Conservation (phyloP, 2,888 invertebrate genomes). For the Eretmocerus hayati region DNA sequence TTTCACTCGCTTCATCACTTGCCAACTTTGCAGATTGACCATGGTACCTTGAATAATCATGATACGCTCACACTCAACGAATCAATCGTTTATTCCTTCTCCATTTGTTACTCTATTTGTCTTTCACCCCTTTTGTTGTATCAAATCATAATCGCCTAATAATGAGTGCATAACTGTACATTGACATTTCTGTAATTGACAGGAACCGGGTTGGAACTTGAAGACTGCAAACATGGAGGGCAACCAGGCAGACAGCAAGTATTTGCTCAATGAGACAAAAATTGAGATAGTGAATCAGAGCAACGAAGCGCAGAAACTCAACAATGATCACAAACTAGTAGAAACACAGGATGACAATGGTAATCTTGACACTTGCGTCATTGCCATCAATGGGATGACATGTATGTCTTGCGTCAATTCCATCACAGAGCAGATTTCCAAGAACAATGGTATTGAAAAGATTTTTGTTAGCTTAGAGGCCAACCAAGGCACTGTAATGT, state of each 20-base stretch:
- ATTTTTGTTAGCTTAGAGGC: slow-evolving; percentile 59
- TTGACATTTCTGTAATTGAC: too few relatives aligned
- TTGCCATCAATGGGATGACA: slow-evolving; percentile 77
- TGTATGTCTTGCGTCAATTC: slow-evolving; percentile 84
- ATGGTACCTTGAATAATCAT: too few relatives aligned
- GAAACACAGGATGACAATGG: not conserved
- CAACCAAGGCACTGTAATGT: slow-evolving; percentile 60
- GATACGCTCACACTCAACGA: too few relatives aligned
- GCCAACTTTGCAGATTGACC: too few relatives aligned
- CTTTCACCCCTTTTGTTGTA: too few relatives aligned
- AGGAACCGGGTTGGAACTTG: too few relatives aligned
- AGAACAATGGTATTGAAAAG: slow-evolving; percentile 56
- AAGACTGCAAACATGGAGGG: not conserved
- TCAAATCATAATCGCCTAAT: too few relatives aligned
- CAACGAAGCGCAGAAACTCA: not conserved
- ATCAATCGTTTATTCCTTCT: too few relatives aligned
- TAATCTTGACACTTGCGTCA: slow-evolving; percentile 38
- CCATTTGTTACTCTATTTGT: too few relatives aligned
- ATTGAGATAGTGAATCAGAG: not conserved
- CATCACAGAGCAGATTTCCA: slow-evolving; percentile 61
- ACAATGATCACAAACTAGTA: not conserved
- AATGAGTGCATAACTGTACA: too few relatives aligned
- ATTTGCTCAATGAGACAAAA: not conserved
- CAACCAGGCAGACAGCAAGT: not conserved
- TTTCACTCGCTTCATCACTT: too few relatives aligned